Conservation (phyloP, 1,140 invertebrate genomes). For the Holcopasites calliopsidis region DNA sequence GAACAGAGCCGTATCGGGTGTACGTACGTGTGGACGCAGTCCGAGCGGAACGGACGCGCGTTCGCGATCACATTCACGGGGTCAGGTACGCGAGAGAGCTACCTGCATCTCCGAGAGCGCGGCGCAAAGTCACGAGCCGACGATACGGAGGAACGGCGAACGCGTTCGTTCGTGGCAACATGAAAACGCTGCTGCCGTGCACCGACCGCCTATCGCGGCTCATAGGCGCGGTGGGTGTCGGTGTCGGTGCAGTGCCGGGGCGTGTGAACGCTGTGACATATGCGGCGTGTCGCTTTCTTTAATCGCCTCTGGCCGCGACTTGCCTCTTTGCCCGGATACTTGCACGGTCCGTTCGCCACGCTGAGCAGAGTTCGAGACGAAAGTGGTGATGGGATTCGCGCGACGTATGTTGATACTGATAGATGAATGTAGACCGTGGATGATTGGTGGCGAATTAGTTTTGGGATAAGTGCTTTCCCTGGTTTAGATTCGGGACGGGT, state of each 20-base stretch:
- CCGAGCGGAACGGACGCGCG: constrained; percentile 48
- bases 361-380: background rate
- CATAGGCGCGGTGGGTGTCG: constrained; percentile 73
- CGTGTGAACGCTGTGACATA: constrained; percentile 80
- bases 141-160: constrained; percentile 1
- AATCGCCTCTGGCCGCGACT: constrained; percentile 68
- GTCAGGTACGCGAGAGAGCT: constrained; percentile 57
- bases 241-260: constrained; percentile 73
- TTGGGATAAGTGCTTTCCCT: too few species aligned
- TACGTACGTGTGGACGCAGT: constrained; percentile 12
- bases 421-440: too few species aligned
- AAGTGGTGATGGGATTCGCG: background rate
- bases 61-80: constrained; percentile 54
- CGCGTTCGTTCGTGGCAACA: constrained; percentile 27
- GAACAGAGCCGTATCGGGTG: constrained; percentile 11
- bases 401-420: too few species aligned
- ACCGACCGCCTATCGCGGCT: constrained; percentile 37
- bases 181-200: constrained; percentile 32
- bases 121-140: constrained; percentile 56
- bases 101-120: constrained; percentile 48
- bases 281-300: constrained; percentile 78
- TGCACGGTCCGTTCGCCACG: constrained; percentile 56
- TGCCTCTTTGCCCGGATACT: constrained; percentile 51
- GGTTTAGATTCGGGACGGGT: too few species aligned
- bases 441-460: too few species aligned